Evolutionary conservation across 2,797 vertebrate genomes (phyloP).

Genomic region (Sylvia borin): DNA sequence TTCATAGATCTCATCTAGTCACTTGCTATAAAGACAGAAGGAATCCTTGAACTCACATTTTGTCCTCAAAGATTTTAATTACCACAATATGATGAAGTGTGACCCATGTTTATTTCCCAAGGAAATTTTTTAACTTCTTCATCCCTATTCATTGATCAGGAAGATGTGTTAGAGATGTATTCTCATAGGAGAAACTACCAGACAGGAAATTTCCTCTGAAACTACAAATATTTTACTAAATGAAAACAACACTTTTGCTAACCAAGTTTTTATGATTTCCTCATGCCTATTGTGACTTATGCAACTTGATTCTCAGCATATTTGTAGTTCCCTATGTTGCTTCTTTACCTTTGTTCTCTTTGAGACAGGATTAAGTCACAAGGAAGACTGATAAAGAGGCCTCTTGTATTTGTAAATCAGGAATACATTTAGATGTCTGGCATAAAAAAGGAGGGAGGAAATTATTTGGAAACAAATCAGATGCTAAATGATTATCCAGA

Average conservation of each 20-base stretch:
- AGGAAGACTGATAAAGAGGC: neutral
- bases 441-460: neutral
- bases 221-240: neutral
- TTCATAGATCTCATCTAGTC: neutral
- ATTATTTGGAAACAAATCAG: neutral
- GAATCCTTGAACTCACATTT: neutral
- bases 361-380: neutral
- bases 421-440: neutral
- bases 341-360: neutral
- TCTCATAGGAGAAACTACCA: neutral
- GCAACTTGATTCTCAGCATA: neutral
- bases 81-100: neutral
- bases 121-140: neutral
- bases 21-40: neutral
- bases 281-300: neutral
- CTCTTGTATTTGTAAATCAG: neutral
- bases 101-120: neutral
- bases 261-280: neutral
- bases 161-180: neutral
- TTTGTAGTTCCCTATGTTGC: fast-evolving
- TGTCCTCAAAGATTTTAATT: neutral
- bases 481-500: neutral
- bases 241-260: neutral
- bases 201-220: neutral
- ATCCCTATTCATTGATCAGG: neutral